Evolutionary conservation across 2,888 invertebrate genomes (phyloP).

Genomic region (Rhagonycha fulva): DNA sequence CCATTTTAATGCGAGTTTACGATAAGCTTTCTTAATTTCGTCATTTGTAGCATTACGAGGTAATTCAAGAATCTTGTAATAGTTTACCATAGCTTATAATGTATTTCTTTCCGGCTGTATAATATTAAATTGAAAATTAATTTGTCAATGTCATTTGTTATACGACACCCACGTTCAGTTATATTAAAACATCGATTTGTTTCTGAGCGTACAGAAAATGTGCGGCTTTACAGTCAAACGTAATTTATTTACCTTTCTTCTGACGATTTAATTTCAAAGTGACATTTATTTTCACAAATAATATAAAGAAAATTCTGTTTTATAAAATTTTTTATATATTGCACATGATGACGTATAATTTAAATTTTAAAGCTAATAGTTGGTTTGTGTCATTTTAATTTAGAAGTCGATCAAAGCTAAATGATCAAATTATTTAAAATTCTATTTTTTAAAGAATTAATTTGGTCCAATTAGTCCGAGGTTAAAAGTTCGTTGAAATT

Average conservation of each 20-base stretch:
- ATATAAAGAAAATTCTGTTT: neutral
- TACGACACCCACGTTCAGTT: neutral
- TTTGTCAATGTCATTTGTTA: neutral
- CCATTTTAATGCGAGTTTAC: slow-evolving; percentile 97
- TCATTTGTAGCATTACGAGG: neutral
- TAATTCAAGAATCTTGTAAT: slow-evolving; percentile 7
- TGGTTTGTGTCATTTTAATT: neutral
- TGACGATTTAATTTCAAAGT: neutral
- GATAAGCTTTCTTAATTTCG: slow-evolving; percentile 60
- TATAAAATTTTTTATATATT: neutral
- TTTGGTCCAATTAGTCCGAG: too few species aligned
- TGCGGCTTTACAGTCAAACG: neutral
- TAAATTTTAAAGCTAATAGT: neutral
- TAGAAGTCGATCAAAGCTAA: neutral
- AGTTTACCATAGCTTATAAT: slow-evolving; percentile 7
- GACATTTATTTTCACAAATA: neutral
- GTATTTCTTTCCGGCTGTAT: neutral
- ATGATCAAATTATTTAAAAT: too few species aligned
- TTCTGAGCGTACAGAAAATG: neutral
- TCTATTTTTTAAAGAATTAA: too few species aligned
- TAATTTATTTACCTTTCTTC: neutral
- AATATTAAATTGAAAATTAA: neutral
- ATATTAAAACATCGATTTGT: neutral
- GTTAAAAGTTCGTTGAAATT: too few species aligned
- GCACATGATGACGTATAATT: neutral